Percentiles rank a stretch among this genome's conserved stretches.
Conservation (phyloP, 2,113 vertebrate genomes). For the Poecile atricapillus region DNA sequence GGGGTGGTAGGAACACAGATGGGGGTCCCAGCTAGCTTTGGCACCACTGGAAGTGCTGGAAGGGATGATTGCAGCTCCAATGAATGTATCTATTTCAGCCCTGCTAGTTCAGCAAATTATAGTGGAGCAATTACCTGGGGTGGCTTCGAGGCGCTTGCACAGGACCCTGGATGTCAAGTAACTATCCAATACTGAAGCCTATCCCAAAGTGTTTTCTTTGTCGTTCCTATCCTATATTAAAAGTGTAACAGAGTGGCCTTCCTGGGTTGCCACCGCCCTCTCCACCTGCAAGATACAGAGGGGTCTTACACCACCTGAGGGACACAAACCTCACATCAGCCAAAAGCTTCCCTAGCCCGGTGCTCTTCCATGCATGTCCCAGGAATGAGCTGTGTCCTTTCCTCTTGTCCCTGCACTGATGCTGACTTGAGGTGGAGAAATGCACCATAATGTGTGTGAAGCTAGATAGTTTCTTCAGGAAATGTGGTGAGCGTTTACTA, state of each 20-base stretch:
- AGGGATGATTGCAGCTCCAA: fast-evolving
- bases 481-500: not conserved
- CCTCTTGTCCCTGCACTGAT: not conserved
- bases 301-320: not conserved
- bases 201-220: not conserved
- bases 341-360: not conserved
- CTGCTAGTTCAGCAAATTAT: not conserved
- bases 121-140: not conserved
- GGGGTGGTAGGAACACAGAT: fast-evolving
- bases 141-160: not conserved
- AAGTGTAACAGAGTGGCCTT: not conserved
- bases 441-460: fast-evolving
- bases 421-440: not conserved
- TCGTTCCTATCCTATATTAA: fast-evolving
- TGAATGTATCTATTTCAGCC: not conserved
- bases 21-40: fast-evolving
- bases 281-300: not conserved
- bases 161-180: not conserved
- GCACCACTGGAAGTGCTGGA: fast-evolving
- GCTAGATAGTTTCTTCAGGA: fast-evolving
- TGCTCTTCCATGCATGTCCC: not conserved
- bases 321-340: fast-evolving
- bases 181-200: fast-evolving
- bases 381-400: not conserved
- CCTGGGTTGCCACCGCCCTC: not conserved